phyloP scores from a whole-genome alignment of 2,797 vertebrate genomes.

The Argya squamiceps region DNA sequence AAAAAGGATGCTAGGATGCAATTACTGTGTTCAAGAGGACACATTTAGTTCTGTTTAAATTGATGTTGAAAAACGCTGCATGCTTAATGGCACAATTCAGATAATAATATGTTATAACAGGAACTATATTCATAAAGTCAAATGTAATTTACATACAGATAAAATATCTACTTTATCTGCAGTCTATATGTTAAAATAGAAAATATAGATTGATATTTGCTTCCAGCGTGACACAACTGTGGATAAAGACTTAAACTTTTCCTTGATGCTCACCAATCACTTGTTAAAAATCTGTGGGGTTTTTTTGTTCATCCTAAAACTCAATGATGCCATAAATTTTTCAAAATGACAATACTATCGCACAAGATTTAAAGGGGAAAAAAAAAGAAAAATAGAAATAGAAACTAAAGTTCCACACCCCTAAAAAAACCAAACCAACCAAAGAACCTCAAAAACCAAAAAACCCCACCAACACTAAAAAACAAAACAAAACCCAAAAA shows the following conservation, averaged over 20 bases:
- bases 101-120: slow-evolving; percentile 24
- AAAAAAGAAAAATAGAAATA: not conserved
- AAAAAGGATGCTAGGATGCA: slow-evolving; percentile 18
- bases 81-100: slow-evolving; percentile 29
- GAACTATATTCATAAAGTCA: slow-evolving; percentile 4
- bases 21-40: slow-evolving; percentile 34
- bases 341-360: not conserved
- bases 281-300: not conserved
- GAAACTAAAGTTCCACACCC: accelerated
- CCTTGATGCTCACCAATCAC: not conserved
- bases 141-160: slow-evolving; percentile 17
- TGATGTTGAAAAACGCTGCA: slow-evolving; percentile 25
- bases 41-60: slow-evolving; percentile 40
- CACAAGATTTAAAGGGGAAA: not conserved
- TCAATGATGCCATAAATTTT: not conserved
- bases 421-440: accelerated
- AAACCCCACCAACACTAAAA: not conserved
- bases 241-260: not conserved
- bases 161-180: slow-evolving; percentile 8
- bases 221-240: not conserved
- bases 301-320: not conserved
- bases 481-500: not conserved
- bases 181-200: not conserved
- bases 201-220: not conserved
- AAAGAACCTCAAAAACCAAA: accelerated